Percentiles rank a stretch among this genome's conserved stretches.
Conservation (phyloP, 2,113 vertebrate species). For the Tinamus guttatus region DNA sequence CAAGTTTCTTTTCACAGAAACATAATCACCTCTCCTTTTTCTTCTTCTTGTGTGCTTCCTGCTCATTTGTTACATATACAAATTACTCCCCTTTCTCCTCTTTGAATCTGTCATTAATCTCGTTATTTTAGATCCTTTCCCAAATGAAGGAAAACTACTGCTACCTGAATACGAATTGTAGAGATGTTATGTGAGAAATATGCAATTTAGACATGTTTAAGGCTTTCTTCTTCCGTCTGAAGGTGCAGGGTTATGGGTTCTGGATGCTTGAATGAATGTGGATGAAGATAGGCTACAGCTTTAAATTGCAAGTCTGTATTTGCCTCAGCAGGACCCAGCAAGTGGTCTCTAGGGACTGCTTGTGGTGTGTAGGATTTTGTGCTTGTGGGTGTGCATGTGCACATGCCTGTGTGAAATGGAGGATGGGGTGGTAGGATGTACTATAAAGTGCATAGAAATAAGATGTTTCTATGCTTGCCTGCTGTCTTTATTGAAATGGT, state of each 20-base stretch:
- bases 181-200: not conserved
- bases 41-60: too few relatives aligned
- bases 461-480: not conserved
- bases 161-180: too few relatives aligned
- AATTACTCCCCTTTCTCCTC: too few relatives aligned
- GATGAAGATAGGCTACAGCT: not conserved
- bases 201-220: not conserved
- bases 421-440: not conserved
- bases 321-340: not conserved
- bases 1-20: too few relatives aligned
- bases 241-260: not conserved
- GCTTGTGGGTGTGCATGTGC: not conserved
- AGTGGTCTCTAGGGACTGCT: not conserved
- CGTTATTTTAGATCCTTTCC: too few relatives aligned
- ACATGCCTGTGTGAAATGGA: not conserved
- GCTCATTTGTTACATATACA: too few relatives aligned
- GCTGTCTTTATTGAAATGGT: not conserved
- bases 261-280: not conserved
- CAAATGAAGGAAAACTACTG: too few relatives aligned
- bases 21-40: too few relatives aligned
- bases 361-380: not conserved
- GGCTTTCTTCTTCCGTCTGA: not conserved
- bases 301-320: not conserved
- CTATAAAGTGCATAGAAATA: not conserved
- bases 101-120: too few relatives aligned